These are phyloP conservation scores for Subacronicta megacephala DNA, from an alignment of 2,888 invertebrate species.

Conservation along the genomic window DNA sequence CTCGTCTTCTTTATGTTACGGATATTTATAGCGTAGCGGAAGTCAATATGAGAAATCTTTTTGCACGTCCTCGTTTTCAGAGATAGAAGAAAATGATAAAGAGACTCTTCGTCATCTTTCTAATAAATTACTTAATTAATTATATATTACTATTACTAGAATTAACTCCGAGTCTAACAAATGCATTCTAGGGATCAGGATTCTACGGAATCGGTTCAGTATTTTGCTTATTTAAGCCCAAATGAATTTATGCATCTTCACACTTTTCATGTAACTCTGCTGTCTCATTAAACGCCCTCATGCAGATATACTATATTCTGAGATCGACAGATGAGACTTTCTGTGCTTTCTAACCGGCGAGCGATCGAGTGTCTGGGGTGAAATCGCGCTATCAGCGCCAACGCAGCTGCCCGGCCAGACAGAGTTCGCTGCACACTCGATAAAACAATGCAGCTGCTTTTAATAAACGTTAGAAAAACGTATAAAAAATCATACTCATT, in stretches of 20 bases:
- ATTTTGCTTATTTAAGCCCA: too few relatives aligned
- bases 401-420: slow-evolving; percentile 33
- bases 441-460: slow-evolving; percentile 2
- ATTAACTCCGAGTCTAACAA: not conserved
- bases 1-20: slow-evolving; percentile 38
- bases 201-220: too few relatives aligned
- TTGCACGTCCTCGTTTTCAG: too few relatives aligned
- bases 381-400: slow-evolving; percentile 71
- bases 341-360: slow-evolving; percentile 78
- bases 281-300: slow-evolving; percentile 62
- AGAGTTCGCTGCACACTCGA: slow-evolving; percentile 14
- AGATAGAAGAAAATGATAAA: too few relatives aligned
- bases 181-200: too few relatives aligned
- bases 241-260: not conserved
- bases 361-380: slow-evolving; percentile 81
- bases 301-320: slow-evolving; percentile 67
- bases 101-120: too few relatives aligned
- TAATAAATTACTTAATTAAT: too few relatives aligned
- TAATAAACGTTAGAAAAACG: slow-evolving; percentile 3
- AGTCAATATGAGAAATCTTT: not conserved
- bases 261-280: slow-evolving; percentile 52
- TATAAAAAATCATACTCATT: not conserved
- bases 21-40: slow-evolving; percentile 32
- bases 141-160: too few relatives aligned
- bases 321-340: slow-evolving; percentile 81